Conservation (phyloP, 2,113 vertebrate species). For the Panurus biarmicus region DNA sequence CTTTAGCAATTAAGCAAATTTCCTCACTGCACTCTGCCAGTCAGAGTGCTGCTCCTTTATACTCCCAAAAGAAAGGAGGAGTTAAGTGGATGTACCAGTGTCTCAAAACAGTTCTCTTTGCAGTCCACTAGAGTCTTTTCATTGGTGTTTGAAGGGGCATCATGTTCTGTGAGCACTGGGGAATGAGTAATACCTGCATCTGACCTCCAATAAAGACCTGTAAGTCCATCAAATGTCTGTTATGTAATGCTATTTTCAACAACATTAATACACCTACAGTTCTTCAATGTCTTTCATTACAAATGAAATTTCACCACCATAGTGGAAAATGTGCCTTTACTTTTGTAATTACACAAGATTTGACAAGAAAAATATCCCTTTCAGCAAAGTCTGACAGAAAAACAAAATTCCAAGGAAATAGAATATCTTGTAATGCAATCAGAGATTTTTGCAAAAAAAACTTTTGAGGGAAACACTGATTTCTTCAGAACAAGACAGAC, state of each 20-base stretch:
- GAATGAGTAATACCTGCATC: not conserved
- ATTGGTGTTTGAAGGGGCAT: not conserved
- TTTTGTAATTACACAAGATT: slow-evolving; percentile 20
- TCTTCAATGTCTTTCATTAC: slow-evolving; percentile 31
- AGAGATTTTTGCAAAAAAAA: not conserved
- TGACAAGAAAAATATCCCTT: slow-evolving; percentile 64
- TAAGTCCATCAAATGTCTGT: slow-evolving; percentile 1
- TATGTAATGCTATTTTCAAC: slow-evolving; percentile 42
- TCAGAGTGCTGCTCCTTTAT: not conserved
- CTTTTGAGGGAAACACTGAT: not conserved
- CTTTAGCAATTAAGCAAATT: slow-evolving; percentile 48
- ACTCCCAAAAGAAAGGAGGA: not conserved
- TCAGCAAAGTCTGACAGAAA: slow-evolving; percentile 22
- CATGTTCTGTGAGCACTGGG: not conserved
- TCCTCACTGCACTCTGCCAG: slow-evolving; percentile 6
- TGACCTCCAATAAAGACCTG: not conserved
- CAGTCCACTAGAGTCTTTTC: not conserved
- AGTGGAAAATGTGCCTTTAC: not conserved
- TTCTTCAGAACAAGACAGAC: not conserved
- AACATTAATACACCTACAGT: slow-evolving; percentile 41
- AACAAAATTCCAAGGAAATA: slow-evolving; percentile 37
- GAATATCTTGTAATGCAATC: slow-evolving; percentile 7
- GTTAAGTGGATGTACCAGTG: not conserved
- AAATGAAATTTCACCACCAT: slow-evolving; percentile 17
- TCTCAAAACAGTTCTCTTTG: not conserved